Conservation (phyloP, 2,888 invertebrate species). For the Chrysomela aeneicollis region DNA sequence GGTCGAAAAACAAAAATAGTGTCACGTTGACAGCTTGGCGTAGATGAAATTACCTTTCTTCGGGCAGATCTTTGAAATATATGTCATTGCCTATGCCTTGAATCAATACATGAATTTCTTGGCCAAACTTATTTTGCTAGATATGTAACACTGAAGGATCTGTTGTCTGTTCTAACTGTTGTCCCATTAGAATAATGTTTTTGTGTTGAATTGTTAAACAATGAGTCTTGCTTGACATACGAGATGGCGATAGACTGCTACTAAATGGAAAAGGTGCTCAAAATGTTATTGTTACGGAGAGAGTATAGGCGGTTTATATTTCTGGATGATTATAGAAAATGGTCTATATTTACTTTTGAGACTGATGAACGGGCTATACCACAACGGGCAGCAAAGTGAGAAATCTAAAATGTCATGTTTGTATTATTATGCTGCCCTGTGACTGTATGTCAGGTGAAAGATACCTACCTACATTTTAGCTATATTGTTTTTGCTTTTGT, state of each 20-base stretch:
- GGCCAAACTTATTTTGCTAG: no score
- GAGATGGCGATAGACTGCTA: constrained; percentile 28
- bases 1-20: no score
- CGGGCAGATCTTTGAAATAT: no score
- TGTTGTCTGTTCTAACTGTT: constrained; percentile 11
- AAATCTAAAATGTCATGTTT: neutral
- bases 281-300: constrained; percentile 40
- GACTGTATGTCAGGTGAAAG: constrained; percentile 37
- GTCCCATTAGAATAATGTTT: constrained; percentile 29
- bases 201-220: constrained; percentile 38
- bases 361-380: constrained; percentile 37
- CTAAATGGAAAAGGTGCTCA: constrained; percentile 33
- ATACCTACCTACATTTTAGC: constrained; percentile 25
- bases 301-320: constrained; percentile 26
- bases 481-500: constrained; percentile 32
- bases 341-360: constrained; percentile 32
- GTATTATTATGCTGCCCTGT: neutral
- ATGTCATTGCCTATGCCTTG: no score
- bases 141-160: no score
- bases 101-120: no score
- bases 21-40: no score
- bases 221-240: constrained; percentile 32
- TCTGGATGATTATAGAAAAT: constrained; percentile 21
- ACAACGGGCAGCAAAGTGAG: constrained; percentile 19
- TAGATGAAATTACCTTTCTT: no score